Conservation (phyloP, 2,888 invertebrate species). For the Cheiracanthium punctorium region DNA sequence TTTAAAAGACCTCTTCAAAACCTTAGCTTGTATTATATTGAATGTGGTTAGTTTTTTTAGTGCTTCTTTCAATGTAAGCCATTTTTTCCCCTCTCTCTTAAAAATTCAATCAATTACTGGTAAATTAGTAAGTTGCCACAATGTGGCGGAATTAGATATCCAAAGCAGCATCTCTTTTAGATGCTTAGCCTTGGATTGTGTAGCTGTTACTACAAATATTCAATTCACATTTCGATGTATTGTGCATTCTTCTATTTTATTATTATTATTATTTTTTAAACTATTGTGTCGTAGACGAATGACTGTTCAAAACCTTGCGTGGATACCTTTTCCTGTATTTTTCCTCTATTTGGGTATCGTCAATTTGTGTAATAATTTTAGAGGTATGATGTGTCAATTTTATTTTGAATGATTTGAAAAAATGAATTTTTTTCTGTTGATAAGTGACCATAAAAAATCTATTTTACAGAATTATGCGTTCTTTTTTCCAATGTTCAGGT, state of each 20-base stretch:
- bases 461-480: slow-evolving; percentile 35
- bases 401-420: not conserved
- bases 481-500: slow-evolving; percentile 11
- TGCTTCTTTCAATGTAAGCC: not conserved
- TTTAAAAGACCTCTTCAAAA: slow-evolving; percentile 7
- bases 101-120: not conserved
- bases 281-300: slow-evolving; percentile 25
- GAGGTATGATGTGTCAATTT: not conserved
- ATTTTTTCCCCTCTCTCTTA: no score
- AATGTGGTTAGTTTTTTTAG: not conserved
- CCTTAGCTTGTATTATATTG: slow-evolving; percentile 1
- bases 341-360: not conserved
- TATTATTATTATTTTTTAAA: not conserved
- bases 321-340: not conserved
- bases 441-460: slow-evolving; percentile 1
- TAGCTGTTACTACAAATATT: slow-evolving; percentile 28
- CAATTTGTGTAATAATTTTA: not conserved
- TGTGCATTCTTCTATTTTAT: not conserved
- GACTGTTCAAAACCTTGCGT: slow-evolving; percentile 9
- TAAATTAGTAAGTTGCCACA: not conserved
- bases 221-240: slow-evolving; percentile 20
- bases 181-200: slow-evolving; percentile 37
- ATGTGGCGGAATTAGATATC: slow-evolving; percentile 9
- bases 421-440: not conserved
- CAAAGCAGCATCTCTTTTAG: slow-evolving; percentile 49